Conservation (phyloP, 2,113 vertebrate genomes). For the Bungarus multicinctus region DNA sequence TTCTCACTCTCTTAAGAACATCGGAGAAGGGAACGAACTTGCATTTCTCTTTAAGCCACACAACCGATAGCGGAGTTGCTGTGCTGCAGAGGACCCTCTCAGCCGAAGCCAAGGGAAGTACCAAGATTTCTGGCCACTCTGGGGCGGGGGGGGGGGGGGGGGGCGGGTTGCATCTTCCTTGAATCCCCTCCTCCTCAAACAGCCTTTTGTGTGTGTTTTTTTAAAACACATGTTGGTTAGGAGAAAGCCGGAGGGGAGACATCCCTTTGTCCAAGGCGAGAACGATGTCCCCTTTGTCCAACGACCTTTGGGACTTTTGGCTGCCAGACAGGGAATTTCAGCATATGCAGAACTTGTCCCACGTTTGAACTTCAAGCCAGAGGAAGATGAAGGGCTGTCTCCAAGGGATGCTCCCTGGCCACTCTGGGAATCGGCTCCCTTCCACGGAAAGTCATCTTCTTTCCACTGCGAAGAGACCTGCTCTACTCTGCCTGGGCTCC, state of each 20-base stretch:
- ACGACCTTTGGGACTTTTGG: not conserved
- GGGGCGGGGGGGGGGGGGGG: not conserved
- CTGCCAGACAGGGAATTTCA: not conserved
- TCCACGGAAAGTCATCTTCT: not conserved
- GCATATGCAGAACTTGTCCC: not conserved
- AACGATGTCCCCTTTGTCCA: not conserved
- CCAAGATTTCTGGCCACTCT: not conserved
- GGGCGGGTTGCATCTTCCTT: not conserved
- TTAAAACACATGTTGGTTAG: not conserved
- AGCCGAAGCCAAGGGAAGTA: not conserved
- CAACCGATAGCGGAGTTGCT: not conserved
- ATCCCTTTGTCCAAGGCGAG: not conserved
- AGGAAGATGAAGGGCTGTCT: not conserved
- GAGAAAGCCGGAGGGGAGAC: not conserved
- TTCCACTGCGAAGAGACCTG: not conserved
- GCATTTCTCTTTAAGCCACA: not conserved
- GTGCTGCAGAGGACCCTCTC: not conserved
- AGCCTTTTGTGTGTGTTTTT: no score
- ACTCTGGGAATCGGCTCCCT: not conserved
- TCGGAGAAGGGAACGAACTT: not conserved
- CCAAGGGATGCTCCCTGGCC: not conserved
- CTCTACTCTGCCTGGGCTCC: not conserved
- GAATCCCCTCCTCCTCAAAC: not conserved
- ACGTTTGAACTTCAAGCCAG: not conserved
- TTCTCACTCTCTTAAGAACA: not conserved